Evolutionary conservation across 35 echinoderm and acorn worm genomes (phyloP).

Genomic region (Lytechinus variegatus): DNA sequence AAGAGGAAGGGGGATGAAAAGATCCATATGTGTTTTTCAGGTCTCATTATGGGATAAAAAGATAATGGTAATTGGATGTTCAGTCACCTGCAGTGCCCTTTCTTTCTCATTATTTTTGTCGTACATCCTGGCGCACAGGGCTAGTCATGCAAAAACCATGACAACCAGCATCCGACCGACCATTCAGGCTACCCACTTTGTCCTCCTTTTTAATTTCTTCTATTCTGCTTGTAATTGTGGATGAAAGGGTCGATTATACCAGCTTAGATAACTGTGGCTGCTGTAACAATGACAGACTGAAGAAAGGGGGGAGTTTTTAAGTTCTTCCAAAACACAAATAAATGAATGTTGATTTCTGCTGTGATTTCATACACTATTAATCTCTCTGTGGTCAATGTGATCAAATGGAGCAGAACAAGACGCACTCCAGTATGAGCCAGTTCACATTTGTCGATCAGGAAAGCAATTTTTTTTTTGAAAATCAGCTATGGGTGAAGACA

Average conservation of each 20-base stretch:
- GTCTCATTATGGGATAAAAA: background rate
- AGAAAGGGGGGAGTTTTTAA: background rate
- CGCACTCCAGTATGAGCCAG: background rate
- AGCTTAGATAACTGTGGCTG: background rate
- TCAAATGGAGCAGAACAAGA: slow-evolving; percentile 42
- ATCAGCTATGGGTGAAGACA: background rate
- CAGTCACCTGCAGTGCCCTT: background rate
- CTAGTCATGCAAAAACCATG: background rate
- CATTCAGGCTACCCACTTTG: background rate
- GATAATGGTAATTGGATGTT: background rate
- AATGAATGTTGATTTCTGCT: background rate
- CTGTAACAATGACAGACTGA: background rate
- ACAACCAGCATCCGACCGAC: slow-evolving; percentile 15
- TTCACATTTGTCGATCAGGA: background rate
- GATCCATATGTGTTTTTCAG: background rate
- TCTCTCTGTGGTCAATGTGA: slow-evolving; percentile 33
- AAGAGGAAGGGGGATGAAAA: background rate
- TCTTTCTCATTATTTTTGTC: background rate
- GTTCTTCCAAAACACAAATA: background rate
- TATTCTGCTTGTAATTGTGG: background rate
- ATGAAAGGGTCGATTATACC: slow-evolving; percentile 18
- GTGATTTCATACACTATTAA: slow-evolving; percentile 46
- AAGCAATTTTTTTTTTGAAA: background rate
- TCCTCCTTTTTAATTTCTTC: background rate
- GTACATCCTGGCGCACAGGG: background rate